These are phyloP conservation scores for Pampus argenteus DNA, from an alignment of 2,797 vertebrate species.

Conservation along the genomic window DNA sequence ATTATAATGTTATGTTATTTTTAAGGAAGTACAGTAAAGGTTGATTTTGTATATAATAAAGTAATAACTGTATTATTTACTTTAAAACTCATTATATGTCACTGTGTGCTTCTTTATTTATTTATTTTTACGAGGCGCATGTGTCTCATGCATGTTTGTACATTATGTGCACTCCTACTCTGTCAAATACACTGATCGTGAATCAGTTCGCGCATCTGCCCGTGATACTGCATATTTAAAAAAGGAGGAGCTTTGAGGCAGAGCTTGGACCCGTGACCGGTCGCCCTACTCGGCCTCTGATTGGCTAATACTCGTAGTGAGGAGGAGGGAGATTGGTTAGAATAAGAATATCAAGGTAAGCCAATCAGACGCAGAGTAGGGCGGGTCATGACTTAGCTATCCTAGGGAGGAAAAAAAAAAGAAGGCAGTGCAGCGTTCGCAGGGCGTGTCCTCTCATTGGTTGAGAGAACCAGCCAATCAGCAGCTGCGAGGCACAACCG, in stretches of 20 bases:
- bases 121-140: background rate
- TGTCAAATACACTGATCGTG: background rate
- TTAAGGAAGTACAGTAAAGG: background rate
- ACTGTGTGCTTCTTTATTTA: background rate
- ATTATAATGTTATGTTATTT: background rate
- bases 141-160: slow-evolving; percentile 23
- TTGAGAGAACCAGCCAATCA: slow-evolving; percentile 68
- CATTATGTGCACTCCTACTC: slow-evolving; percentile 13
- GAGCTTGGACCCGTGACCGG: too few relatives aligned
- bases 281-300: too few relatives aligned
- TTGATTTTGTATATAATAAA: background rate
- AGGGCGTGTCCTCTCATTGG: slow-evolving; percentile 65
- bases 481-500: slow-evolving; percentile 51
- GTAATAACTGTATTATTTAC: background rate
- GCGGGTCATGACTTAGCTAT: too few relatives aligned
- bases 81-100: too few relatives aligned
- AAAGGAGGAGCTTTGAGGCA: too few relatives aligned
- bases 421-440: too few relatives aligned
- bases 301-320: too few relatives aligned
- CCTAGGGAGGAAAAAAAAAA: too few relatives aligned
- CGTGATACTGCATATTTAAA: background rate
- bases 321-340: too few relatives aligned
- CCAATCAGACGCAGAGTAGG: too few relatives aligned
- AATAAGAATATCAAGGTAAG: too few relatives aligned
- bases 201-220: slow-evolving; percentile 16